Evolutionary conservation across 1,140 invertebrate genomes (phyloP).

Genomic region (Drosophila oshimai): DNA sequence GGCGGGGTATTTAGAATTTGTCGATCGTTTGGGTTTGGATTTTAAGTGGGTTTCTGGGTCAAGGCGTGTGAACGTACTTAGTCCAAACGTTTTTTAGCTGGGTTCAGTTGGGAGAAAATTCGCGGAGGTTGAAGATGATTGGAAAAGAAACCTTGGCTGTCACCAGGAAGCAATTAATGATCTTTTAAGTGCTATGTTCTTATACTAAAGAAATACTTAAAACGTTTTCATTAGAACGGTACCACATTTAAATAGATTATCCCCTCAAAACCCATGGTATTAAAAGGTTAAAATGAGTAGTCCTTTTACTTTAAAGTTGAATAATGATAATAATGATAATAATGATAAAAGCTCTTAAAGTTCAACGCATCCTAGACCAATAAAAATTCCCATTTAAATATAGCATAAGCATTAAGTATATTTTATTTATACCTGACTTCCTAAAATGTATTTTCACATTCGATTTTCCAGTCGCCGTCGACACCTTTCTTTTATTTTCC

Average conservation of each 20-base stretch:
- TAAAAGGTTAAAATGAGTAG: no score
- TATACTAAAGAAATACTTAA: no score
- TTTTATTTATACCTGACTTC: constrained; percentile 20
- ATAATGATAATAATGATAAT: background rate
- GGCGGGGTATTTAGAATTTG: constrained; percentile 23
- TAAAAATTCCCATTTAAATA: constrained; percentile 5
- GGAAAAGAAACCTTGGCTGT: constrained; percentile 16
- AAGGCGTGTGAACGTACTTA: constrained; percentile 45
- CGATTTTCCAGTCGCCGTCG: constrained; percentile 1
- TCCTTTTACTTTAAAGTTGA: background rate
- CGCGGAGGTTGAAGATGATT: constrained; percentile 17
- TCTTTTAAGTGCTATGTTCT: constrained; percentile 2
- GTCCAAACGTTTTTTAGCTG: constrained; percentile 5
- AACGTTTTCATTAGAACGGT: no score
- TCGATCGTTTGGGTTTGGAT: constrained; percentile 2
- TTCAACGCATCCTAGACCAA: constrained; percentile 16
- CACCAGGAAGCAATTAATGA: background rate
- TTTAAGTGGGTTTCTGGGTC: constrained; percentile 68
- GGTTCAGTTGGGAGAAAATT: background rate
- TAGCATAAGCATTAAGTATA: background rate
- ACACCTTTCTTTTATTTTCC: constrained; percentile 10
- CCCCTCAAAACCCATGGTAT: no score
- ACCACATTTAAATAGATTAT: no score
- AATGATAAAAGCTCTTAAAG: background rate
- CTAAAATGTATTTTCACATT: constrained; percentile 23